Percentiles rank a stretch among this genome's conserved stretches.
These are phyloP conservation scores for Jacana jacana DNA, from an alignment of 2,113 vertebrate species.

Conservation along the genomic window DNA sequence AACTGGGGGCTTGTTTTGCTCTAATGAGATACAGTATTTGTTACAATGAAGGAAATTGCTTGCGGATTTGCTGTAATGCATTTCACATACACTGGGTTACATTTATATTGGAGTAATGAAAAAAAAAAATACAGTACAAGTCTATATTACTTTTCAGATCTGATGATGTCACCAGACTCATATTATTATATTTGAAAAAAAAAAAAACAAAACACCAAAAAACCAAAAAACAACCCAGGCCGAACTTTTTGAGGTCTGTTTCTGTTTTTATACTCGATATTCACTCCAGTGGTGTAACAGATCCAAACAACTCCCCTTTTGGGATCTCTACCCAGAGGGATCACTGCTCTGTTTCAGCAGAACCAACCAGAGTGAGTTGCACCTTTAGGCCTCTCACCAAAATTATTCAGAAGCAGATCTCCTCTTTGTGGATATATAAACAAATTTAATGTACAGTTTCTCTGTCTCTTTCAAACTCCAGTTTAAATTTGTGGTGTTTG, in stretches of 20 bases:
- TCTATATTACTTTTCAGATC: slow-evolving; percentile 50
- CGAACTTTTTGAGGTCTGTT: slow-evolving; percentile 42
- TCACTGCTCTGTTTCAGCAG: slow-evolving; percentile 3
- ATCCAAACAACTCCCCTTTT: slow-evolving; percentile 29
- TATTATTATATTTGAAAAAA: slow-evolving; percentile 4
- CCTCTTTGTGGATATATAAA: background rate
- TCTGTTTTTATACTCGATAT: slow-evolving; percentile 49
- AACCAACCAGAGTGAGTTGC: background rate
- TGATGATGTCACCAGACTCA: slow-evolving; percentile 62
- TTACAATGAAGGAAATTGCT: slow-evolving; percentile 60
- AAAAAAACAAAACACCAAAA: background rate
- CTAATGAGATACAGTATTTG: slow-evolving; percentile 67
- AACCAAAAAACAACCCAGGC: too few species aligned
- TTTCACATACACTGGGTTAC: slow-evolving; percentile 53
- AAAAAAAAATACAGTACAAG: slow-evolving; percentile 30
- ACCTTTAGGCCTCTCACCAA: background rate
- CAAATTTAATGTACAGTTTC: background rate
- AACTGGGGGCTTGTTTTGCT: slow-evolving; percentile 38
- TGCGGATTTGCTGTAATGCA: slow-evolving; percentile 62
- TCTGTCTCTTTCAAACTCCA: background rate
- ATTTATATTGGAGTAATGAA: slow-evolving; percentile 49
- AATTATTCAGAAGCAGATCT: background rate
- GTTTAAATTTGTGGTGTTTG: background rate
- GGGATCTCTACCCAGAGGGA: slow-evolving; percentile 32
- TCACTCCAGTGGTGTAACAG: background rate